A percentile compares a stretch with the other conserved stretches of the same genome.
These are phyloP conservation scores for Anthonomus grandis DNA, from an alignment of 1,140 invertebrate genomes.

Conservation along the genomic window DNA sequence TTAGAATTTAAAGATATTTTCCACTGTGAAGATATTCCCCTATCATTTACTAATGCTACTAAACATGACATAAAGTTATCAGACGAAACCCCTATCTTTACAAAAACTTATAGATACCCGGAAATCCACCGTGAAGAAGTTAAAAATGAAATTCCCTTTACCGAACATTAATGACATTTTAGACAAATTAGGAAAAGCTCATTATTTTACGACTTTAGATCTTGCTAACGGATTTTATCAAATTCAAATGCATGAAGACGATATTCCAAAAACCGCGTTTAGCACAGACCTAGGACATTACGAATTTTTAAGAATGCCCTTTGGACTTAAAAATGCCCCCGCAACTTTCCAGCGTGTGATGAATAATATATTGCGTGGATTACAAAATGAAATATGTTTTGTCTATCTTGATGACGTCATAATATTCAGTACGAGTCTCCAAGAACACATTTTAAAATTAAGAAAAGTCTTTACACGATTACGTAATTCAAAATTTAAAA, in stretches of 20 bases:
- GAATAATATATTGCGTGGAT: conserved; percentile 44
- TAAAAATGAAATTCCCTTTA: conserved; percentile 54
- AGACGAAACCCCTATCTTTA: too few relatives aligned
- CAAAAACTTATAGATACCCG: too few relatives aligned
- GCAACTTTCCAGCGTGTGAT: conserved; percentile 50
- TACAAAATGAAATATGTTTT: conserved; percentile 33
- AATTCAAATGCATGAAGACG: conserved; percentile 41
- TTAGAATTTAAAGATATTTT: too few relatives aligned
- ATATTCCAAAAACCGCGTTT: conserved; percentile 48
- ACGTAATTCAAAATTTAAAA: conserved; percentile 21
- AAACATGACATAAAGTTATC: too few relatives aligned
- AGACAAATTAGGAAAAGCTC: conserved; percentile 40
- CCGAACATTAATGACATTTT: conserved; percentile 49
- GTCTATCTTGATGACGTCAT: conserved; percentile 31
- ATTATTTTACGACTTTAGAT: conserved; percentile 50
- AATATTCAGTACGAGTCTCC: conserved; percentile 17
- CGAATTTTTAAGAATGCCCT: conserved; percentile 45
- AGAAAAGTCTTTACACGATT: conserved; percentile 10
- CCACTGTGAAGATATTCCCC: too few relatives aligned
- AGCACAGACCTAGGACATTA: conserved; percentile 43
- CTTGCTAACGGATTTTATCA: conserved; percentile 51
- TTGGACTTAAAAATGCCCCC: conserved; percentile 48
- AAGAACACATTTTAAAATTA: conserved; percentile 22
- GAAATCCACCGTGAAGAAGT: too few relatives aligned
- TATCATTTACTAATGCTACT: too few relatives aligned